phyloP scores from a whole-genome alignment of 2,113 vertebrate species.

The Ceyx cyanopectus region DNA sequence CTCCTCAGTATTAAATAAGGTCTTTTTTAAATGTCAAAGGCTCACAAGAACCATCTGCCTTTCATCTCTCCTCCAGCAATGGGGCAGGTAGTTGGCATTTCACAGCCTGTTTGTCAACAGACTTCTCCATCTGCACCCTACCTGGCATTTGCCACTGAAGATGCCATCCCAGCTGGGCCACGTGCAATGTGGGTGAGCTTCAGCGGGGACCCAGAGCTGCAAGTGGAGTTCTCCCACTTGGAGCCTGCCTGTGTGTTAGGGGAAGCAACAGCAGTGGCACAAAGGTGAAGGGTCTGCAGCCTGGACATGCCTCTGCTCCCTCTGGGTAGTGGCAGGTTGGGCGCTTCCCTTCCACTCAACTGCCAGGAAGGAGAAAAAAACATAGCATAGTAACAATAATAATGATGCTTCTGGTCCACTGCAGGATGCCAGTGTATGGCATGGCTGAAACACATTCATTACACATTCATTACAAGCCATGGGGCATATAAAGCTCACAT shows the following conservation, averaged over 20 bases:
- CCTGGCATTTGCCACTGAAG: not conserved
- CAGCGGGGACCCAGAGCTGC: rapidly evolving
- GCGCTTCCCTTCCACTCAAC: not conserved
- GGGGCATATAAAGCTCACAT: not conserved
- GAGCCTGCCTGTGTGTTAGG: rapidly evolving
- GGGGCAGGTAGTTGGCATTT: slow-evolving; percentile 24
- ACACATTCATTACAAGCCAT: not conserved
- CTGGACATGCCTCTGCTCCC: not conserved
- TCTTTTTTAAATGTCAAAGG: slow-evolving; percentile 9
- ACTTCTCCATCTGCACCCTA: not conserved
- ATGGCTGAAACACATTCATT: not conserved
- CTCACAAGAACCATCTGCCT: slow-evolving; percentile 3
- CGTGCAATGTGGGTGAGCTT: rapidly evolving
- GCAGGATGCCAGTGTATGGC: not conserved
- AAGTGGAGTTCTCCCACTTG: not conserved
- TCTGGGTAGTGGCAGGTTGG: not conserved
- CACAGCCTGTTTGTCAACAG: not conserved
- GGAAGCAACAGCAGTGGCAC: not conserved
- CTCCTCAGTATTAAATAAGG: slow-evolving; percentile 1
- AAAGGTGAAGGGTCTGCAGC: not conserved
- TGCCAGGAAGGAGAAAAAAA: not conserved
- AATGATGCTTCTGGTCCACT: not conserved
- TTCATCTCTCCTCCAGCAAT: not conserved
- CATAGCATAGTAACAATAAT: not conserved
- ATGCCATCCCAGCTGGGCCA: not conserved